Base-by-base conservation (phyloP, 2,888 invertebrate species). In the Andrena chrysosceles region DNA sequence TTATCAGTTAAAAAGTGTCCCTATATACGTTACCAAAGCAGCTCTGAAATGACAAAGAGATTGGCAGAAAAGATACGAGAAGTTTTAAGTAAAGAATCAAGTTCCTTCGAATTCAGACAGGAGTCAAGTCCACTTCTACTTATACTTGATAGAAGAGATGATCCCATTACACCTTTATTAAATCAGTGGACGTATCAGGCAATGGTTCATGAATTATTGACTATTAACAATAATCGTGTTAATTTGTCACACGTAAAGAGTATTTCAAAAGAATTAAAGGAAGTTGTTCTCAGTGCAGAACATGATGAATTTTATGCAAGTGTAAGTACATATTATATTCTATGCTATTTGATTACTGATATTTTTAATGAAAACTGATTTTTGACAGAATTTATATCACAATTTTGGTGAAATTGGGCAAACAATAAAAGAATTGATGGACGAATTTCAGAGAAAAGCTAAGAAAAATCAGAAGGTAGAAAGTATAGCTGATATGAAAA, bases 181-280 rank as follows among this genome's bases (percentile, higher is more conserved):
- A 99, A 98, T 94, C 96, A 99, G 95, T 99, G 99, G 99, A 99
- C 99, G 0, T 99, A 99, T 94, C 99, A 99, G 94, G 99, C 99
- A 1, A 99, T 99, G 99, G 99, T 99, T 10, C 99, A 99, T 94
- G 99, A 99, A 94, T 94, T 99, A 71, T 94, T 99, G 59, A 97
- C 97, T 0, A 99, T 99, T 86, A 96, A 96, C 91, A 93, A 93
- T 26, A 93, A 93, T 81, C 96, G 99, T 77, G 99, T 99, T 33
- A 98, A 97, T 93, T 95, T 99, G 83, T 97, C 98, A 0, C 96
- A 96, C 86, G 96, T 98, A 33, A 96, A 97, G 16, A 98, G 97
- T 62, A 97, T 98, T 83, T 96, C 97, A 26, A 97, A 98, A 93
- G 99, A 99, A 91, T 96, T 98, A 85, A 96, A 96, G 87, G 99